phyloP scores from a whole-genome alignment of 2,888 invertebrate species.

The Lasioglossum marginatum region DNA sequence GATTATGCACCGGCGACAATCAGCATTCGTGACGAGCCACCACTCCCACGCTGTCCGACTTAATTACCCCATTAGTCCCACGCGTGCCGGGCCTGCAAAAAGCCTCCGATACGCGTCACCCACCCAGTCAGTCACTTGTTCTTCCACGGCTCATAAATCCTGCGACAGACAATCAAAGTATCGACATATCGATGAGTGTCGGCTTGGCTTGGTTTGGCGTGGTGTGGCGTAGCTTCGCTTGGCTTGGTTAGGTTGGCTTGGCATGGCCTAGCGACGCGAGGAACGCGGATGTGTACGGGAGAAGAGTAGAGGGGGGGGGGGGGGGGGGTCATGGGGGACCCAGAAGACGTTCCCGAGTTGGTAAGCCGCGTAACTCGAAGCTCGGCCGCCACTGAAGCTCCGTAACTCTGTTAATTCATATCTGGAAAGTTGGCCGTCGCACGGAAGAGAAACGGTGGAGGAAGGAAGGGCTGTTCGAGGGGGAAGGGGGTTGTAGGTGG shows the following conservation, averaged over 20 bases:
- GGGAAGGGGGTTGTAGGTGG: conserved; percentile 57
- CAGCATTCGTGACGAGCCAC: conserved; percentile 66
- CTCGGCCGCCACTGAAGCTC: conserved; percentile 76
- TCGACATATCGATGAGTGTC: conserved; percentile 16
- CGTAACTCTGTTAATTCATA: conserved; percentile 84
- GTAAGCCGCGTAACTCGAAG: conserved; percentile 81
- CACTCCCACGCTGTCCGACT: conserved; percentile 61
- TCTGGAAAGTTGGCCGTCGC: conserved; percentile 80
- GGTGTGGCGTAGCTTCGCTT: background rate
- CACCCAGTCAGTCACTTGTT: background rate
- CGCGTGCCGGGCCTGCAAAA: conserved; percentile 45
- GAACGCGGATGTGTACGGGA: conserved; percentile 7
- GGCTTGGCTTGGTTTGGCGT: background rate
- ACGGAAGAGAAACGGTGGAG: conserved; percentile 60
- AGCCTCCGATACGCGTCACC: background rate
- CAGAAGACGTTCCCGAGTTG: conserved; percentile 78
- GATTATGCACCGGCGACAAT: conserved; percentile 60
- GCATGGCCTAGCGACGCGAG: background rate
- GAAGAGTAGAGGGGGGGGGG: background rate
- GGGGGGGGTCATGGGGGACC: background rate
- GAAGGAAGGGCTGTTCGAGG: conserved; percentile 55
- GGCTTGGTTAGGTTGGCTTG: background rate
- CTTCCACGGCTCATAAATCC: conserved; percentile 24
- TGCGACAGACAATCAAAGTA: conserved; percentile 7
- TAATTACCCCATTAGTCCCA: conserved; percentile 65